Evolutionary conservation across 1,140 invertebrate species (phyloP).

Genomic region (Adelges cooleyi): DNA sequence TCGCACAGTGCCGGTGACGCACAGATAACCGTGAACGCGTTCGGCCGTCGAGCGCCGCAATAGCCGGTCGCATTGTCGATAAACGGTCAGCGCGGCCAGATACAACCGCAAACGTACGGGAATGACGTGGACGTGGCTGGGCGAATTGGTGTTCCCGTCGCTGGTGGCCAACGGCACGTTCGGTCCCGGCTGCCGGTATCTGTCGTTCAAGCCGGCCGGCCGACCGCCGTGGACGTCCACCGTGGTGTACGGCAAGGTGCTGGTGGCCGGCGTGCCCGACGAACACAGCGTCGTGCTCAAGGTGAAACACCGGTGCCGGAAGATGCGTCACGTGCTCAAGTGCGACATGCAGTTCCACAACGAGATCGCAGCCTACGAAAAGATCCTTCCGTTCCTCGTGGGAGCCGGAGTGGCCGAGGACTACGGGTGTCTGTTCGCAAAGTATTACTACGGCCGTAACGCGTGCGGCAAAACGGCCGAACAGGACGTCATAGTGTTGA

Average conservation of each 20-base stretch:
- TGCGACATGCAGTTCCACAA: conserved; percentile 4
- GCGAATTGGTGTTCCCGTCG: too few species aligned
- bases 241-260: conserved; percentile 3
- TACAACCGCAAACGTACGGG: too few species aligned
- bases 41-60: too few species aligned
- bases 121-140: too few species aligned
- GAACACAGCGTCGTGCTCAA: too few species aligned
- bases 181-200: neutral
- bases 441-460: conserved; percentile 6
- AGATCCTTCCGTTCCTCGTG: neutral
- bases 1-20: too few species aligned
- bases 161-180: neutral
- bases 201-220: neutral
- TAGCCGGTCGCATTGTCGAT: too few species aligned
- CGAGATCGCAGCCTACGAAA: conserved; percentile 20
- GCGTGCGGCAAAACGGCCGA: neutral
- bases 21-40: too few species aligned
- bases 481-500: conserved; percentile 15
- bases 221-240: neutral
- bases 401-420: too few species aligned
- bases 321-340: neutral
- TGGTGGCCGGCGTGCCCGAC: neutral
- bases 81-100: too few species aligned
- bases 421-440: neutral
- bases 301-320: neutral